These are phyloP conservation scores for Agelastica alni DNA, from an alignment of 2,888 invertebrate species.

Conservation along the genomic window DNA sequence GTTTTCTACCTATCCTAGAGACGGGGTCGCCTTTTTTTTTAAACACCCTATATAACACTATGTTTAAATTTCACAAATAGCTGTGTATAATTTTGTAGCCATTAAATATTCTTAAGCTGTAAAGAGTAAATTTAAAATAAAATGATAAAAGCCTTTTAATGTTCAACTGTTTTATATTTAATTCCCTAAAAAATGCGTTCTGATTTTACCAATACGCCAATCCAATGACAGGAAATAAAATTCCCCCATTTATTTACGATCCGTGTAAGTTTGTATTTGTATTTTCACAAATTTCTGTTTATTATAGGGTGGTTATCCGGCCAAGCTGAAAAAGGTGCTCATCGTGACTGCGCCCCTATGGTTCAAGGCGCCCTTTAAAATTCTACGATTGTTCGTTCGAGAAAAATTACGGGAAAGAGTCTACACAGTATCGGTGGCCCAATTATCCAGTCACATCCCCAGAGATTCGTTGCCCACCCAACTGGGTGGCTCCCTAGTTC, in stretches of 20 bases:
- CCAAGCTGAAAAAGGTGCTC: constrained; percentile 93
- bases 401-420: constrained; percentile 96
- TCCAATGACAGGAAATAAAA: too few relatives aligned
- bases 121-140: too few relatives aligned
- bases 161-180: neutral
- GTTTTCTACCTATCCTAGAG: too few relatives aligned
- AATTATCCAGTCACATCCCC: constrained; percentile 88
- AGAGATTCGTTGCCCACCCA: constrained; percentile 84
- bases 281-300: constrained; percentile 1
- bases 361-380: constrained; percentile 98
- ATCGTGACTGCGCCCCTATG: constrained; percentile 97
- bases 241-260: neutral
- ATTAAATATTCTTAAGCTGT: too few relatives aligned
- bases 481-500: constrained; percentile 84
- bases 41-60: too few relatives aligned
- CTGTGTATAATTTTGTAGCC: too few relatives aligned
- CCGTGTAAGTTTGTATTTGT: neutral
- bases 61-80: too few relatives aligned
- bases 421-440: constrained; percentile 90
- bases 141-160: too few relatives aligned
- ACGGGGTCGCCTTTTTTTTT: too few relatives aligned
- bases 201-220: neutral
- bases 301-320: constrained; percentile 91
- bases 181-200: neutral
- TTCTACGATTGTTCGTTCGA: constrained; percentile 89